Base-by-base conservation (phyloP, 2,888 invertebrate species). In the Dione juno region DNA sequence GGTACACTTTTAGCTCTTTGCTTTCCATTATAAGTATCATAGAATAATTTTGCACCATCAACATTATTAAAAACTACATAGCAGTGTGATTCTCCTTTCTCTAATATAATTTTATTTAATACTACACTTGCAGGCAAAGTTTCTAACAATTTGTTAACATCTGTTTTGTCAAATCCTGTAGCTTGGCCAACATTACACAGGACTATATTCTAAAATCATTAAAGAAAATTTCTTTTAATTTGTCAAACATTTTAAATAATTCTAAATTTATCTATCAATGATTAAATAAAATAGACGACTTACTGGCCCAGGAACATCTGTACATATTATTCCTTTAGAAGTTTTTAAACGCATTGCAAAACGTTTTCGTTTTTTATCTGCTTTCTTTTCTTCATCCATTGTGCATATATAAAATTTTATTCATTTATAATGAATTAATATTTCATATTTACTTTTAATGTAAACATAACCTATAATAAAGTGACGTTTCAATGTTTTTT, bases 141-240 rank as follows among this genome's bases (percentile, higher is more conserved):
- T 53, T 90, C 82, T 37, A 96, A 84, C 6, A 98, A 81, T 52
- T 92, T 82, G 7, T 95, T 81, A 11, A 98, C 81, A 59, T 89
- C 83, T 80, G 96, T 95, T 82, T 96, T 95, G 7, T 94, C 93
- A 28, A 97, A 90, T 7, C 97, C 97, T 76, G 96, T 97, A 2
- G 96, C 96, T 72, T 98, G 94, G 0, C 98, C 98, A 37, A 96
- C 96, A 89, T 98, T 98, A 78, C 97, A 97, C n/a, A 98, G 89
- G 54, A 95, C 94, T 58, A 97, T 78, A 82, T 94, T 94, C 97
- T 97, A 74, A 94, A 78, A 73, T 21, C 57, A 66, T 64, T 35
- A 57, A 50, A 64, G 41, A 40, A 28, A 28, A 28, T 5, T 5
- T 28, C 2, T 5, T 3, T 28, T 28, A 3, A 28, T 28, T 28